Conservation (phyloP, 2,113 vertebrate species). For the Romanogobio albipinnatus region DNA sequence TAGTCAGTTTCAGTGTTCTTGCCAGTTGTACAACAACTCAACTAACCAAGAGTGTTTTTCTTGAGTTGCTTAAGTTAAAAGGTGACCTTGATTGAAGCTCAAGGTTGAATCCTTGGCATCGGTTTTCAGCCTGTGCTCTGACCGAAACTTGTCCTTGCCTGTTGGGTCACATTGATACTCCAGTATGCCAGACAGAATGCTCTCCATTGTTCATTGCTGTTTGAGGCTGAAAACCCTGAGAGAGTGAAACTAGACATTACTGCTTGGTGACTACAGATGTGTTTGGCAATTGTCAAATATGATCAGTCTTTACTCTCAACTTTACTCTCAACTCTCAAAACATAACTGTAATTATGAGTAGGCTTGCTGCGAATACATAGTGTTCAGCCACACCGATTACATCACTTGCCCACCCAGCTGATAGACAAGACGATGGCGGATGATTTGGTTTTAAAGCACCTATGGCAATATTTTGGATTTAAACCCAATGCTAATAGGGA, state of each 20-base stretch:
- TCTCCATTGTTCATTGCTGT: constrained; percentile 2
- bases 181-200: neutral
- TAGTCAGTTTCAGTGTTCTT: neutral
- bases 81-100: neutral
- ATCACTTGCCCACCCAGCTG: too few relatives aligned
- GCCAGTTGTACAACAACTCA: neutral
- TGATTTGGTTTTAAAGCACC: too few relatives aligned
- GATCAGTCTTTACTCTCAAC: neutral
- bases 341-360: too few relatives aligned
- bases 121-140: neutral
- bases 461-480: too few relatives aligned
- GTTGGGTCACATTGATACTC: neutral
- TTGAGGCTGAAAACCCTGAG: neutral
- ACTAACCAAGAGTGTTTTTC: neutral
- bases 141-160: neutral
- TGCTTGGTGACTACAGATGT: neutral
- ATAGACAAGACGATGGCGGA: too few relatives aligned
- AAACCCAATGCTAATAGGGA: too few relatives aligned
- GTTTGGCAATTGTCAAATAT: neutral
- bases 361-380: too few relatives aligned
- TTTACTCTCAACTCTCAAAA: neutral
- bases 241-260: neutral
- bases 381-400: too few relatives aligned
- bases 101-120: neutral
- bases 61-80: neutral